These are phyloP conservation scores for Microplitis mediator DNA, from an alignment of 1,140 invertebrate species.

Conservation along the genomic window DNA sequence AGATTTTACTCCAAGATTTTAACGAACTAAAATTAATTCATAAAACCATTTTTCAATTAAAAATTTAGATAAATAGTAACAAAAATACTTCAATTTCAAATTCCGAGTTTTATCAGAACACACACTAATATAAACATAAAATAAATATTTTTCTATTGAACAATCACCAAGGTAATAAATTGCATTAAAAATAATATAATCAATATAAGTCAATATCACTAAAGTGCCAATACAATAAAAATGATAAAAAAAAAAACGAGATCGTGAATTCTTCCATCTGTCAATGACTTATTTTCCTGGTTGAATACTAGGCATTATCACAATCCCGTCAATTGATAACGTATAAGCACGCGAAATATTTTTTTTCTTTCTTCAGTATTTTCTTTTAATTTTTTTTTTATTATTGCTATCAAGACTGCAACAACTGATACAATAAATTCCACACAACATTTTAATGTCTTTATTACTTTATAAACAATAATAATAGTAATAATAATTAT, in stretches of 20 bases:
- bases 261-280: constrained; percentile 7
- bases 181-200: neutral
- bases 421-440: neutral
- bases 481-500: too few species aligned
- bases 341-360: neutral
- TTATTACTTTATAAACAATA: too few species aligned
- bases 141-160: too few species aligned
- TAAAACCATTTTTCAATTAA: too few species aligned
- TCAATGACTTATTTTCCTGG: constrained; percentile 14
- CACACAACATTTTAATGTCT: neutral
- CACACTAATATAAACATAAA: too few species aligned
- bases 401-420: too few species aligned
- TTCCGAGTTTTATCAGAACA: too few species aligned
- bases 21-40: too few species aligned
- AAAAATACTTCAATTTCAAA: too few species aligned
- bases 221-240: neutral
- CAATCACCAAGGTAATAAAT: neutral
- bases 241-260: neutral
- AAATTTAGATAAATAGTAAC: too few species aligned
- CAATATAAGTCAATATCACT: neutral
- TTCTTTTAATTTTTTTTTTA: neutral
- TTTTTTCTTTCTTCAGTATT: neutral
- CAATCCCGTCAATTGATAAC: constrained; percentile 9
- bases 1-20: too few species aligned
- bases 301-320: neutral